Evolutionary conservation across 2,797 vertebrate species (phyloP).

Genomic region (Melanotaenia maccullochi): DNA sequence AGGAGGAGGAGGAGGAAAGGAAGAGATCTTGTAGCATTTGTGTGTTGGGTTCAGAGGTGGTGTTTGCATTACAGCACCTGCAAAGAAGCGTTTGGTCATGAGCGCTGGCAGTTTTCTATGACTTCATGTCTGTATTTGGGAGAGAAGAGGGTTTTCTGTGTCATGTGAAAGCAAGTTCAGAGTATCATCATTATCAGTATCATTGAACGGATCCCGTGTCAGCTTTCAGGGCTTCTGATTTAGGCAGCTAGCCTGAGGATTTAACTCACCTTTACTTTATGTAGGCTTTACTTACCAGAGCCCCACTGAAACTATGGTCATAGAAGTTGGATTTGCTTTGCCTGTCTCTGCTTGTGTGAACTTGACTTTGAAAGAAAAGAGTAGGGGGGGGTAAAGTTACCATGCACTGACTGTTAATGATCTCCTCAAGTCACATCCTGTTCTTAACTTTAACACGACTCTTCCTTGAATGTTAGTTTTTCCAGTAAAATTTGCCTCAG

Average conservation of each 20-base stretch:
- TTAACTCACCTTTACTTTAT: slow-evolving; percentile 64
- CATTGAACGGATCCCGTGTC: slow-evolving; percentile 65
- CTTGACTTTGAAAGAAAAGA: slow-evolving; percentile 73
- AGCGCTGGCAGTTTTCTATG: slow-evolving; percentile 38
- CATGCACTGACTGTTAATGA: slow-evolving; percentile 57
- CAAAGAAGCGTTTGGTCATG: slow-evolving; percentile 12
- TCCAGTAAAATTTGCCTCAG: slow-evolving; percentile 32
- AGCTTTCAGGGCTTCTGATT: slow-evolving; percentile 47
- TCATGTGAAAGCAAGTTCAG: slow-evolving; percentile 54
- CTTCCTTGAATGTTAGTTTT: slow-evolving; percentile 25
- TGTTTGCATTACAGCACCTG: slow-evolving; percentile 15
- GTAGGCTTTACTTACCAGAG: slow-evolving; percentile 56
- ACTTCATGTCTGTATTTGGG: slow-evolving; percentile 47
- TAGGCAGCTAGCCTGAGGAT: slow-evolving; percentile 61
- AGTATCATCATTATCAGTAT: slow-evolving; percentile 25
- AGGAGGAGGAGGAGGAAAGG: slow-evolving; percentile 40
- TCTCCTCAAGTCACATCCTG: slow-evolving; percentile 45
- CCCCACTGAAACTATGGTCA: slow-evolving; percentile 43
- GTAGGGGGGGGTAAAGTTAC: slow-evolving; percentile 47
- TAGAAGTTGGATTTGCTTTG: slow-evolving; percentile 43
- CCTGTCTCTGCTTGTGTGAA: slow-evolving; percentile 62
- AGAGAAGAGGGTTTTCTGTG: slow-evolving; percentile 59
- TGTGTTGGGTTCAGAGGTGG: slow-evolving; percentile 17
- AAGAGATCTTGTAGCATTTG: slow-evolving; percentile 17
- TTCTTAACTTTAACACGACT: slow-evolving; percentile 32